Conservation (phyloP, 2,888 invertebrate species). For the Melikaiella ostensackeni region DNA sequence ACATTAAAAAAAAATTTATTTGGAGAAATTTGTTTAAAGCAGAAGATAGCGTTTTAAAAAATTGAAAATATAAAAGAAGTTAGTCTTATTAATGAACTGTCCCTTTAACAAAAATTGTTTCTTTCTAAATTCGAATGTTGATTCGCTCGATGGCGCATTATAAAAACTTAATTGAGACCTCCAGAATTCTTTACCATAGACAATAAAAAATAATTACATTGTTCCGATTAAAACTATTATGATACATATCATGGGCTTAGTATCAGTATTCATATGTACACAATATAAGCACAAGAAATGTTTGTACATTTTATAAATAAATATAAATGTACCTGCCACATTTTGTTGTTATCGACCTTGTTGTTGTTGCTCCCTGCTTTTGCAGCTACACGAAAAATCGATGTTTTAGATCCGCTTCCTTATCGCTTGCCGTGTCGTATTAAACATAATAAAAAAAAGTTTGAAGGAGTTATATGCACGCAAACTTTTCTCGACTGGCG, state of each 20-base stretch:
- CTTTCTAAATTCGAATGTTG: no score
- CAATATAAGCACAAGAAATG: constrained; percentile 13
- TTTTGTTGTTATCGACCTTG: constrained; percentile 43
- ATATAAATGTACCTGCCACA: constrained; percentile 53
- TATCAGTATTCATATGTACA: constrained; percentile 38
- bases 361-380: constrained; percentile 50
- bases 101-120: no score
- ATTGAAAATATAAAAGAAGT: no score
- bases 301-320: constrained; percentile 50
- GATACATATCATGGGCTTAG: constrained; percentile 38
- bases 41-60: no score
- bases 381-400: constrained; percentile 46
- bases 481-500: constrained; percentile 42
- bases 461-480: constrained; percentile 50
- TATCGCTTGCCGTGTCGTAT: constrained; percentile 60
- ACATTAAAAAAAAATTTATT: no score
- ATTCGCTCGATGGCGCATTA: no score
- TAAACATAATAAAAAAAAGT: constrained; percentile 51
- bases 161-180: no score
- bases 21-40: no score
- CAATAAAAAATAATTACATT: no score
- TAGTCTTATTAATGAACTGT: no score
- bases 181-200: no score
- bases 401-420: constrained; percentile 47
- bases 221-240: not conserved